phyloP scores from a whole-genome alignment of 2,113 vertebrate genomes.

The Sporophila hypoxantha region DNA sequence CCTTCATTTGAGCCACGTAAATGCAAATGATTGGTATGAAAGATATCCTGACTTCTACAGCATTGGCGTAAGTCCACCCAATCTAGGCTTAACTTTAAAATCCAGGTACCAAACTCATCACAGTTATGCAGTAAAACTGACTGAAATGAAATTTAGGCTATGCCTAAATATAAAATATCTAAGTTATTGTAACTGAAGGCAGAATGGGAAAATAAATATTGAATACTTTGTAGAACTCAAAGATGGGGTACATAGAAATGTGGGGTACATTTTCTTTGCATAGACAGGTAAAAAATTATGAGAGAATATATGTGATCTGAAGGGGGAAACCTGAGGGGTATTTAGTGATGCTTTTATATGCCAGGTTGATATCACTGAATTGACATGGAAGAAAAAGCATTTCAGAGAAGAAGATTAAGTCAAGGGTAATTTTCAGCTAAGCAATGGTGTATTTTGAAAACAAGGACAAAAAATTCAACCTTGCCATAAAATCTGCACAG shows the following conservation, averaged over 20 bases:
- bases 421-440: background rate
- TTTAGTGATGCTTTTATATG: background rate
- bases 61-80: background rate
- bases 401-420: background rate
- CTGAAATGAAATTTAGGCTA: background rate
- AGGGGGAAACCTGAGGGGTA: background rate
- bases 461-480: background rate
- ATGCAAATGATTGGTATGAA: background rate
- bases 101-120: background rate
- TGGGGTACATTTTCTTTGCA: background rate
- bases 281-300: background rate
- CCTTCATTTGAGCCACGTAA: background rate
- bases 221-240: background rate
- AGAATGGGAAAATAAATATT: background rate
- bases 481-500: background rate
- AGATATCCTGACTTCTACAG: background rate
- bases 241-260: background rate
- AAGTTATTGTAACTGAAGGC: background rate
- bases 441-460: background rate
- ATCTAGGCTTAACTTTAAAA: background rate
- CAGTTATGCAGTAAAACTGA: background rate
- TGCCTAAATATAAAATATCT: background rate
- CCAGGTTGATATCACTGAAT: background rate
- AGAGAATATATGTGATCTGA: background rate
- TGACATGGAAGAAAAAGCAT: background rate